phyloP scores from a whole-genome alignment of 2,113 vertebrate genomes.

The Mormoops blainvillei region DNA sequence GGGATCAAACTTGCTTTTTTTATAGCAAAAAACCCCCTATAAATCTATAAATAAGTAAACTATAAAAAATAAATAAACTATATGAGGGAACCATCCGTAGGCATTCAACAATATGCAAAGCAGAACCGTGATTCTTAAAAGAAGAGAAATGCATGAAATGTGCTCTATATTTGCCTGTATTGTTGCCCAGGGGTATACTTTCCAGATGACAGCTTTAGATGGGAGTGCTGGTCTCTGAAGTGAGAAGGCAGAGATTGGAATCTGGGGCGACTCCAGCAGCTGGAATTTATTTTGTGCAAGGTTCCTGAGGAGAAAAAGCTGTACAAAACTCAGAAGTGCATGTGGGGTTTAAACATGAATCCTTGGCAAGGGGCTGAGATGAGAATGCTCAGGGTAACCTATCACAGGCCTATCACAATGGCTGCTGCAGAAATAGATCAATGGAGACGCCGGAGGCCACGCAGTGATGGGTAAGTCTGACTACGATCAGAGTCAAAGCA shows the following conservation, averaged over 20 bases:
- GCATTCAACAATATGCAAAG: neutral
- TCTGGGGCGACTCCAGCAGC: neutral
- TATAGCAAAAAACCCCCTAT: neutral
- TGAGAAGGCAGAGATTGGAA: neutral
- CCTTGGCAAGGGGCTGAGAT: neutral
- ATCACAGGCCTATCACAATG: neutral
- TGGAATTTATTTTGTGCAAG: neutral
- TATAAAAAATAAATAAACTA: neutral
- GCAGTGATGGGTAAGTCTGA: neutral
- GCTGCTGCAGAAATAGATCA: neutral
- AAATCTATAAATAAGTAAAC: no score
- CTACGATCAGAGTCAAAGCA: neutral
- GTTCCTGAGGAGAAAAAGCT: neutral
- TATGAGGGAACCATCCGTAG: neutral
- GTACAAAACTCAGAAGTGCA: neutral
- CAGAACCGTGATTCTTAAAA: neutral
- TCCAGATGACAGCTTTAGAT: neutral
- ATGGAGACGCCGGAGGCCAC: neutral
- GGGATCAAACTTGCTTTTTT: neutral
- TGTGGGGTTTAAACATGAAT: neutral
- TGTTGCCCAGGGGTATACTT: neutral
- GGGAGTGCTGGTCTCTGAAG: neutral
- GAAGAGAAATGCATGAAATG: neutral
- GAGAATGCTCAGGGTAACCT: no score
- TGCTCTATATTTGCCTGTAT: neutral